These are phyloP conservation scores for Microcaecilia unicolor DNA, from an alignment of 2,797 vertebrate genomes.

Conservation along the genomic window DNA sequence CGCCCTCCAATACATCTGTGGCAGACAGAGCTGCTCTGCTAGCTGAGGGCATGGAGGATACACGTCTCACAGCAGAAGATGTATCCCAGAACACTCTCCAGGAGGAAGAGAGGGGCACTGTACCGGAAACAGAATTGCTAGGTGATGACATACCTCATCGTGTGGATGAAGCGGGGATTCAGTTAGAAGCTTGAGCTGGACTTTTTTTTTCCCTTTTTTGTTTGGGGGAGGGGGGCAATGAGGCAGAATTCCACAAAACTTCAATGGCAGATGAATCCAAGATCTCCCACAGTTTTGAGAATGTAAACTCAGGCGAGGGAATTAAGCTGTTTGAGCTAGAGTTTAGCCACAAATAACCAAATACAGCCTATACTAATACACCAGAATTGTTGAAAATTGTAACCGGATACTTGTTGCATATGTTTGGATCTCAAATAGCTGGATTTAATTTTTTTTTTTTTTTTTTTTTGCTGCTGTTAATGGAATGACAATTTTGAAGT, in stretches of 20 bases:
- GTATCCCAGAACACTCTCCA: slow-evolving; percentile 59
- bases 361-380: slow-evolving; percentile 9
- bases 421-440: slow-evolving; percentile 4
- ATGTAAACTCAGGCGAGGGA: too few species aligned
- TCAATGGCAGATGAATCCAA: slow-evolving; percentile 2
- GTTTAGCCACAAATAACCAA: background rate
- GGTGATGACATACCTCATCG: slow-evolving; percentile 77
- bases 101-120: slow-evolving; percentile 61
- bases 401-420: slow-evolving; percentile 1
- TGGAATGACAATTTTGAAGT: slow-evolving; percentile 27
- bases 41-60: slow-evolving; percentile 55
- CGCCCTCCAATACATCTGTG: slow-evolving; percentile 74
- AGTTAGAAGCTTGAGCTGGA: slow-evolving; percentile 54
- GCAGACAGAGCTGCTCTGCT: slow-evolving; percentile 74
- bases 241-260: slow-evolving; percentile 8
- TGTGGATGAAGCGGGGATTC: slow-evolving; percentile 59
- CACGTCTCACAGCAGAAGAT: slow-evolving; percentile 48
- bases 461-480: slow-evolving; percentile 6
- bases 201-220: too few species aligned
- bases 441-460: too few species aligned
- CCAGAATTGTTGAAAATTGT: background rate
- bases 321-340: too few species aligned
- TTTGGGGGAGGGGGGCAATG: too few species aligned
- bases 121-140: slow-evolving; percentile 84
- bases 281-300: too few species aligned